A percentile compares a stretch with the other conserved stretches of the same genome.
Conservation (phyloP, 1,140 invertebrate species). For the Caerostris extrusa region DNA sequence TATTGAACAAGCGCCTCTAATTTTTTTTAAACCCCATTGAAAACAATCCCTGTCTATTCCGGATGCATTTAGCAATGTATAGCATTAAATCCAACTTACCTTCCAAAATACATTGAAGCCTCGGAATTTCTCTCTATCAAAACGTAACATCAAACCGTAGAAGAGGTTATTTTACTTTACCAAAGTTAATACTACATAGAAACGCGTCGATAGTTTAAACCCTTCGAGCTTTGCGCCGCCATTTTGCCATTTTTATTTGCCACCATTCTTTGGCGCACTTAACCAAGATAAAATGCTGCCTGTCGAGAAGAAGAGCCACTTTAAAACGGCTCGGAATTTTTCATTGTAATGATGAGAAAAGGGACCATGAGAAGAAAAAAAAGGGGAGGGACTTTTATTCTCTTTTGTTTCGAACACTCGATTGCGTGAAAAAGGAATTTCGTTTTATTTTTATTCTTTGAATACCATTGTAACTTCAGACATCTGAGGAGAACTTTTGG, state of each 20-base stretch:
- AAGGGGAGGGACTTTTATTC: background rate
- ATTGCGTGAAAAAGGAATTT: background rate
- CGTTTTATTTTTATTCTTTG: slow-evolving; percentile 1
- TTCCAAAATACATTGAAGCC: background rate
- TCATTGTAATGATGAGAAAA: slow-evolving; percentile 10
- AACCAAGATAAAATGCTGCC: slow-evolving; percentile 17
- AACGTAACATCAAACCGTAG: background rate
- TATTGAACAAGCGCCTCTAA: background rate
- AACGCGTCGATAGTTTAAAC: slow-evolving; percentile 41
- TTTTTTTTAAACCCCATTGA: no score
- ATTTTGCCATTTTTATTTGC: slow-evolving; percentile 9
- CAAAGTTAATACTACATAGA: slow-evolving; percentile 39
- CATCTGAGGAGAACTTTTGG: background rate
- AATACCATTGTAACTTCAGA: background rate
- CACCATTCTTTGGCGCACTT: slow-evolving; percentile 2
- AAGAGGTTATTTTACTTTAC: background rate
- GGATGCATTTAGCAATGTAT: background rate
- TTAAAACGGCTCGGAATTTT: slow-evolving; percentile 32
- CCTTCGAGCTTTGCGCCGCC: slow-evolving; percentile 45
- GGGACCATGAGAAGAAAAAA: background rate
- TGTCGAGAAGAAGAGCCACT: slow-evolving; percentile 25
- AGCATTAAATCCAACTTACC: background rate
- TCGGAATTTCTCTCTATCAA: background rate
- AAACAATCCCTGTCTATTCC: background rate
- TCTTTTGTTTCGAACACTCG: background rate